Conservation (phyloP, 2,888 invertebrate genomes). For the Tachystola acroxantha region DNA sequence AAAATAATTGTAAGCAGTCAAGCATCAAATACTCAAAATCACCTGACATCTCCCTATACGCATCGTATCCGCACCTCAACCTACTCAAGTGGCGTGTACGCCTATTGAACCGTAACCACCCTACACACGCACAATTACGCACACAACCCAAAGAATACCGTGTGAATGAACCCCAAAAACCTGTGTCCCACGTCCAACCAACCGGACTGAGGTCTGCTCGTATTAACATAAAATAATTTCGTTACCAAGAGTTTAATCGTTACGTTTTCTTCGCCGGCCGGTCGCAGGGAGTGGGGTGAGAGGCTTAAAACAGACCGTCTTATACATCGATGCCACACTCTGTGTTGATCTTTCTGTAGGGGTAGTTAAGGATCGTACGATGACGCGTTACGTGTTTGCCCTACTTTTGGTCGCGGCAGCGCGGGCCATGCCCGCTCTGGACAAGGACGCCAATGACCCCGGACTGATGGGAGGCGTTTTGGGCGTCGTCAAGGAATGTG, state of each 20-base stretch:
- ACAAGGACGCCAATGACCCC: conserved; percentile 73
- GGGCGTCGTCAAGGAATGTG: conserved; percentile 84
- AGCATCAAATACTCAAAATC: conserved; percentile 12
- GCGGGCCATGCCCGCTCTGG: conserved; percentile 66
- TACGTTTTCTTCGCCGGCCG: conserved; percentile 57
- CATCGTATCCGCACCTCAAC: conserved; percentile 17
- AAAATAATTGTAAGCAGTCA: too few species aligned
- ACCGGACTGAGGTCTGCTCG: conserved; percentile 31
- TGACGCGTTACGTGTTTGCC: conserved; percentile 67
- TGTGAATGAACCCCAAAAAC: conserved; percentile 50
- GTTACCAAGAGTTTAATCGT: conserved; percentile 59
- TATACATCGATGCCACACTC: conserved; percentile 63
- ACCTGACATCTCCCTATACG: not conserved
- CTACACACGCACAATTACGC: conserved; percentile 18
- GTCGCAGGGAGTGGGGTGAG: conserved; percentile 63
- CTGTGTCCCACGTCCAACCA: conserved; percentile 42
- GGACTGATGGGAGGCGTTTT: conserved; percentile 69
- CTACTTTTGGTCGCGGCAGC: conserved; percentile 72
- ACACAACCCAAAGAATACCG: conserved; percentile 20
- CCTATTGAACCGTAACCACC: conserved; percentile 33
- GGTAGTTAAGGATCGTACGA: conserved; percentile 49
- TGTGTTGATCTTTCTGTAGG: conserved; percentile 63
- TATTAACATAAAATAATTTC: conserved; percentile 62
- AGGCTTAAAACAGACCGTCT: conserved; percentile 67
- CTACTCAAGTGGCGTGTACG: conserved; percentile 25